Evolutionary conservation across 92 coral and sea anemone genomes (phyloP).

Genomic region (Zoanthus gigantus): DNA sequence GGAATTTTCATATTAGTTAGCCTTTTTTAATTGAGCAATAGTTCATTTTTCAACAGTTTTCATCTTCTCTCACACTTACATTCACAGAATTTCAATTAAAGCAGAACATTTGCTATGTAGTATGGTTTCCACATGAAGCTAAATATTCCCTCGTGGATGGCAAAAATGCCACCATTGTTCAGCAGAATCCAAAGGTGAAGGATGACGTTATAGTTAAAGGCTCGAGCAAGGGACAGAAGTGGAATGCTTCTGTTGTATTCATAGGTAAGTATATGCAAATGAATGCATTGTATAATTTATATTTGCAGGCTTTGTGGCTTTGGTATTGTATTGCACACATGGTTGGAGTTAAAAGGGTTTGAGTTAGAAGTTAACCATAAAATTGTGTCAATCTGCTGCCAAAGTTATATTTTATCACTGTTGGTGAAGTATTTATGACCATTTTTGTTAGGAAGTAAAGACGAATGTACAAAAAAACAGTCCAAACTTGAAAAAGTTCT

Average conservation of each 20-base stretch:
- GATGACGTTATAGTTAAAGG: background rate
- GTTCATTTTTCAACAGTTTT: conserved; percentile 4
- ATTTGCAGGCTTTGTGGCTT: background rate
- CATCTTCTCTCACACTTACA: conserved; percentile 6
- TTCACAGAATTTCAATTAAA: background rate
- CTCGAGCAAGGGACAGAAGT: background rate
- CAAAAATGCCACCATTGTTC: background rate
- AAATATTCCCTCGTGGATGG: conserved; percentile 7
- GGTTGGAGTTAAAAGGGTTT: background rate
- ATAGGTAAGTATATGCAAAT: background rate
- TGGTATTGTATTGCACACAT: background rate
- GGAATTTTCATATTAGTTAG: too few species aligned
- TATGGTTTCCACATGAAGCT: conserved; percentile 14
- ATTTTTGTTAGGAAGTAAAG: background rate
- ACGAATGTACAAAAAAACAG: background rate
- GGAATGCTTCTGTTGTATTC: background rate
- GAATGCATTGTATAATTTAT: background rate
- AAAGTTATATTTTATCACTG: background rate
- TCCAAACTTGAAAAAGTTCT: background rate
- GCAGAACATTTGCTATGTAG: conserved; percentile 5
- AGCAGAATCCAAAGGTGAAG: background rate
- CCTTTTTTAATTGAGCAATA: background rate
- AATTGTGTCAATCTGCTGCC: background rate
- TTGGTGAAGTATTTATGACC: background rate
- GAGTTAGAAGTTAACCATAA: background rate